Evolutionary conservation across 2,888 invertebrate genomes (phyloP).

Genomic region (Teleiodes luculella): DNA sequence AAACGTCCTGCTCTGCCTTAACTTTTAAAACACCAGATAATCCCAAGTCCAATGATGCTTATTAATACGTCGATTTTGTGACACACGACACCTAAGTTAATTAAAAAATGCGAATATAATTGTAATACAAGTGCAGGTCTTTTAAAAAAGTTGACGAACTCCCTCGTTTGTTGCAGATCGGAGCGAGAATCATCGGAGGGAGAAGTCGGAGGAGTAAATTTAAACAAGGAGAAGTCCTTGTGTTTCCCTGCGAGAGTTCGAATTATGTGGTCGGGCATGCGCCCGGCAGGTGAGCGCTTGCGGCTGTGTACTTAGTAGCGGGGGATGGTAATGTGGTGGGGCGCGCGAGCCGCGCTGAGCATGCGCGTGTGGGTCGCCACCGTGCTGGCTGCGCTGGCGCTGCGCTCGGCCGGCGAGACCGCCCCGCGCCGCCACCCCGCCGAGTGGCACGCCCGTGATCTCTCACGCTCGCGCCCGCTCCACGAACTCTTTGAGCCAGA

Average conservation of each 20-base stretch:
- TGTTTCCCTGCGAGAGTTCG: constrained; percentile 33
- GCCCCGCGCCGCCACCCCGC: constrained; percentile 57
- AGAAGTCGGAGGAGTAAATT: not conserved
- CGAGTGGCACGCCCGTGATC: constrained; percentile 54
- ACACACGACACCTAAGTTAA: too few relatives aligned
- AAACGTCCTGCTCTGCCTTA: too few relatives aligned
- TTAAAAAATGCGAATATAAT: too few relatives aligned
- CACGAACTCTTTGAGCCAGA: constrained; percentile 67
- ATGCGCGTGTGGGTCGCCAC: constrained; percentile 69
- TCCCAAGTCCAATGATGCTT: too few relatives aligned
- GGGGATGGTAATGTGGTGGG: constrained; percentile 60
- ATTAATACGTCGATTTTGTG: too few relatives aligned
- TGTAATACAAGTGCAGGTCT: too few relatives aligned
- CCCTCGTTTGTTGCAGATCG: not conserved
- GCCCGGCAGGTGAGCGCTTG: constrained; percentile 55
- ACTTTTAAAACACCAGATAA: too few relatives aligned
- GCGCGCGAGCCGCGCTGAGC: constrained; percentile 52
- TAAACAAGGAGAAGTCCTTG: constrained; percentile 28
- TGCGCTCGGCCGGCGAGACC: constrained; percentile 61
- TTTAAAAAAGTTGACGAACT: not conserved
- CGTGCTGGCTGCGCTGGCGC: constrained; percentile 65
- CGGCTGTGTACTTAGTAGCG: constrained; percentile 64
- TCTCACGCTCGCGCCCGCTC: constrained; percentile 54
- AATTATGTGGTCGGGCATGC: constrained; percentile 71
- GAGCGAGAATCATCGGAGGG: not conserved